Evolutionary conservation across 1,140 invertebrate species (phyloP), one percentile per base, ranked within the genome.

Genomic region (Papilio glaucus): DNA sequence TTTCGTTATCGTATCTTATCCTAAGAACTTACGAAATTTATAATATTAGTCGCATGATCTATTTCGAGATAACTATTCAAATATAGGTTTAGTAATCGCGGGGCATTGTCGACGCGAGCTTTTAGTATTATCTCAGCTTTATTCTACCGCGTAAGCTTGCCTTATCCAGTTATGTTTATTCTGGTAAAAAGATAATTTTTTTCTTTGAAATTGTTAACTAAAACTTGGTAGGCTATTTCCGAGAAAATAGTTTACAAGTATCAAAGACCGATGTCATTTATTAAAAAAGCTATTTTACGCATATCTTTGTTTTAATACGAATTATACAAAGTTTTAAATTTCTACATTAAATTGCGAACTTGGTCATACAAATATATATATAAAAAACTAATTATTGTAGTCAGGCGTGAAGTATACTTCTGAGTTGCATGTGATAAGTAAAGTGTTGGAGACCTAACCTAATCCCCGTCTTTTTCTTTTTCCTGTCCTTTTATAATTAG

Each of bases 41-140:
- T 1, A 29, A 37, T 62, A 62, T 62, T 62, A 33, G 60, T 33
- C 24, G 57, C 21, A n/a, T 33, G 57, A 62, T 62, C 13, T 62
- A 37, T 33, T 13, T 62, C 24, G n/a, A n/a, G n/a, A n/a, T n/a
- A n/a, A n/a, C n/a, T n/a, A 62, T 62, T 26, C 60, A 37, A 38
- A 62, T 62, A n/a, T 38, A 63, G 61, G 15, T 63, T 63, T 63
- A 63, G 33, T 63, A 63, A 38, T 37, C 15, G 13, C 61, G 33
- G 15, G n/a, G 33, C 45, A 62, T 65, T 45, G 53, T 74, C 29
- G 24, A 45, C 13, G 49, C 41, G 37, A 42, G 69, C 73, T 71
- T 68, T 74, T 49, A 62, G 39, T 41, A 70, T 74, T 73, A 73
- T 70, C 49, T 39, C 61, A 18, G 60, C 63, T 71, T 74, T 77